Evolutionary conservation across 2,888 invertebrate species (phyloP), one percentile per base, ranked within the genome.

Genomic region (Mantis religiosa): DNA sequence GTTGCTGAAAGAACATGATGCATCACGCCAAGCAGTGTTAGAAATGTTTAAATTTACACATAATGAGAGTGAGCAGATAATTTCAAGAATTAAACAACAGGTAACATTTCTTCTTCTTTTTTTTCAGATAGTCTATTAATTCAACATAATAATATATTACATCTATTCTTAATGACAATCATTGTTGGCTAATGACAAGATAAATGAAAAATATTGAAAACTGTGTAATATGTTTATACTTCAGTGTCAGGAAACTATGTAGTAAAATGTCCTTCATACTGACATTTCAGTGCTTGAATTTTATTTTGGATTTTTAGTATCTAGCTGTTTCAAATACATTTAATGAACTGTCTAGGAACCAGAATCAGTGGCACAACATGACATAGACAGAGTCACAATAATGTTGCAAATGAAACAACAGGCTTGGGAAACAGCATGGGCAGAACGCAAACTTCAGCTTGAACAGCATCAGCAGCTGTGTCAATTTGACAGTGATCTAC

Each of bases 401-500:
- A 93, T 95, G 85, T 93, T 97, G 90, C 95, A 96, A 91, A 93
- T 94, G 87, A 93, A 95, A 90, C 94, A 95, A 90, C 93, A 94
- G 89, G 94, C 94, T 90, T 97, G 97, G 94, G 96, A 97, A 92
- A 93, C 93, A 41, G 94, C 95, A 85, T 96, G 95, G 94, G 93
- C 93, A 41, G 94, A 94, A 89, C 94, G 95, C 92, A 95, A 95
- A 92, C 94, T 94, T 90, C 94, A 94, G 89, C 92, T 96, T 85
- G 95, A 96, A 92, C 95, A 96, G 90, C 95, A 95, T 91, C 93
- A 94, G 85, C 95, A 96, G 91, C 93, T 95, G 89, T 95, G 95
- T 91, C 95, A 95, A 91, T 96, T 96, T 92, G 95, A 96, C 92
- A 94, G 95, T 89, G 96, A 96, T 92, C 94, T 97, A 71, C 94